These are phyloP conservation scores for Porites cylindrica DNA, from an alignment of 92 coral and sea anemone genomes.

Conservation along the genomic window DNA sequence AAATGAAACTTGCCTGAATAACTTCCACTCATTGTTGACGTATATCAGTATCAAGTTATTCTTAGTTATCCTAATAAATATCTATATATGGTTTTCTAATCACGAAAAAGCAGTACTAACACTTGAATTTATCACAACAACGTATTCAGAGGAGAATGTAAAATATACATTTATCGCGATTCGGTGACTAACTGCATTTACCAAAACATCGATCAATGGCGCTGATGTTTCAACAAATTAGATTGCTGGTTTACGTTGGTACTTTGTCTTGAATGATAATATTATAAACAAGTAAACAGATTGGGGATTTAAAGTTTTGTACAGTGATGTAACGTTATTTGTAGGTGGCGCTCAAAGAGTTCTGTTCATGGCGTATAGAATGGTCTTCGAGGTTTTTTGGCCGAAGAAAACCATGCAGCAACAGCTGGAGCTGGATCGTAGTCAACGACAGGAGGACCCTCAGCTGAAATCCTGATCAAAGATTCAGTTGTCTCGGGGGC, in stretches of 20 bases:
- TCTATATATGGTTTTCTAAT: slow-evolving; percentile 42
- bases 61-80: slow-evolving; percentile 43
- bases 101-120: slow-evolving; percentile 49
- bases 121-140: slow-evolving; percentile 44
- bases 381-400: slow-evolving; percentile 45
- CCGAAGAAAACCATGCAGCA: slow-evolving; percentile 40
- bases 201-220: slow-evolving; percentile 42
- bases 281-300: neutral
- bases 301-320: neutral
- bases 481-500: slow-evolving; percentile 38
- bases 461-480: slow-evolving; percentile 46
- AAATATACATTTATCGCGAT: slow-evolving; percentile 33
- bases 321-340: neutral
- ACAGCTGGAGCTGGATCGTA: slow-evolving; percentile 53
- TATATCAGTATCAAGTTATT: slow-evolving; percentile 43
- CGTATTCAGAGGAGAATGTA: slow-evolving; percentile 47
- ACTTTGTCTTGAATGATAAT: too few species aligned
- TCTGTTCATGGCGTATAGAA: slow-evolving; percentile 35
- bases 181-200: slow-evolving; percentile 42
- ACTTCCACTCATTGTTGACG: slow-evolving; percentile 48
- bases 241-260: slow-evolving; percentile 30
- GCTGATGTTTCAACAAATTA: slow-evolving; percentile 47
- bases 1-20: slow-evolving; percentile 49
- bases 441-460: slow-evolving; percentile 43
- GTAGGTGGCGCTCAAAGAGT: neutral